Evolutionary conservation across 1,140 invertebrate species (phyloP).

Genomic region (Pectinophora gossypiella): DNA sequence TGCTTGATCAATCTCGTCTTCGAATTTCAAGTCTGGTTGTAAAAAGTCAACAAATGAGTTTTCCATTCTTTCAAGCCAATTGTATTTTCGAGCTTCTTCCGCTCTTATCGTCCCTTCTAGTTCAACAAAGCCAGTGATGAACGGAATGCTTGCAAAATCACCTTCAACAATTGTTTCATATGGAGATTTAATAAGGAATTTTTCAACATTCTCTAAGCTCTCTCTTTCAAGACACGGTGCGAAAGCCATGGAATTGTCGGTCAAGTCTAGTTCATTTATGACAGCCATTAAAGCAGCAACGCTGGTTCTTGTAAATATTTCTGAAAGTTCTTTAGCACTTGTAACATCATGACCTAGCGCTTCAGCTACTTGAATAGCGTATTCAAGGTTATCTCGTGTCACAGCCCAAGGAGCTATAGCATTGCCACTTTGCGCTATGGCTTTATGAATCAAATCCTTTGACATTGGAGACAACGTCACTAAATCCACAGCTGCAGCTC

Average conservation of each 20-base stretch:
- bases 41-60: conserved; percentile 45
- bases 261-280: conserved; percentile 55
- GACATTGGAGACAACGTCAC: conserved; percentile 52
- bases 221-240: conserved; percentile 54
- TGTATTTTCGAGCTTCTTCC: conserved; percentile 32
- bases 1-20: conserved; percentile 23
- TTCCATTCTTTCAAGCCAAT: conserved; percentile 55
- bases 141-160: conserved; percentile 43
- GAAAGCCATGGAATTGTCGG: conserved; percentile 54
- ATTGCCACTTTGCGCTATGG: conserved; percentile 72
- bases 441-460: conserved; percentile 67
- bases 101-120: conserved; percentile 59
- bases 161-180: conserved; percentile 36
- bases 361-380: conserved; percentile 48
- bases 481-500: conserved; percentile 94
- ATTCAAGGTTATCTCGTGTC: conserved; percentile 45
- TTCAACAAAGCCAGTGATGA: conserved; percentile 58
- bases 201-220: conserved; percentile 29
- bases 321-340: conserved; percentile 37
- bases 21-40: conserved; percentile 49
- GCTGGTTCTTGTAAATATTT: conserved; percentile 47
- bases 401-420: conserved; percentile 72
- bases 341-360: conserved; percentile 45
- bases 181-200: conserved; percentile 49
- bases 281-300: conserved; percentile 52